These are phyloP conservation scores for Sericinus montela DNA, from an alignment of 2,888 invertebrate species.

Conservation along the genomic window DNA sequence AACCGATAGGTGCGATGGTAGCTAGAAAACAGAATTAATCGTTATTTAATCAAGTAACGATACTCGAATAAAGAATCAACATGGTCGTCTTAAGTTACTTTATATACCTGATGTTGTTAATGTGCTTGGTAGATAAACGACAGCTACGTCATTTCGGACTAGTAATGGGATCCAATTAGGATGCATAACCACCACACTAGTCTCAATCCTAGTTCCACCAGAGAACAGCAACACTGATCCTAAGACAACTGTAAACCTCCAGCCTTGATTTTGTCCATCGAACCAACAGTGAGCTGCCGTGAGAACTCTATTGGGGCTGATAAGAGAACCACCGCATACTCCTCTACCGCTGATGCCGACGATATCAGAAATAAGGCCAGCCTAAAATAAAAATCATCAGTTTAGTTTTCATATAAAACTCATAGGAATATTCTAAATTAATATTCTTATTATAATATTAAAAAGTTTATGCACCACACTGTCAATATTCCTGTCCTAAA, in stretches of 20 bases:
- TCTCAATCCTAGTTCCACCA: constrained; percentile 40
- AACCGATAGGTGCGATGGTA: constrained; percentile 29
- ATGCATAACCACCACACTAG: constrained; percentile 36
- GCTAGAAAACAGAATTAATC: constrained; percentile 13
- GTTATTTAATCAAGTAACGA: too few species aligned
- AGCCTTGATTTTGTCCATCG: constrained; percentile 47
- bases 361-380: constrained; percentile 37
- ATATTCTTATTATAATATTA: too few species aligned
- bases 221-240: constrained; percentile 40
- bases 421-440: too few species aligned
- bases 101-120: constrained; percentile 38
- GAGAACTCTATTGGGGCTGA: constrained; percentile 33
- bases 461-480: too few species aligned
- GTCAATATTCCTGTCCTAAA: too few species aligned
- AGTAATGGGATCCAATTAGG: constrained; percentile 39
- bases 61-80: too few species aligned
- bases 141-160: constrained; percentile 43
- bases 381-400: constrained; percentile 26
- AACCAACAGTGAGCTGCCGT: constrained; percentile 62
- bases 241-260: constrained; percentile 42
- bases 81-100: too few species aligned
- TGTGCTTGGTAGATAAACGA: constrained; percentile 35
- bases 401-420: too few species aligned
- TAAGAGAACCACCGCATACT: constrained; percentile 47
- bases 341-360: constrained; percentile 30